A percentile compares a stretch with the other conserved stretches of the same genome.
These are phyloP conservation scores for Intellagama lesueurii DNA, from an alignment of 2,797 vertebrate genomes.

Conservation along the genomic window DNA sequence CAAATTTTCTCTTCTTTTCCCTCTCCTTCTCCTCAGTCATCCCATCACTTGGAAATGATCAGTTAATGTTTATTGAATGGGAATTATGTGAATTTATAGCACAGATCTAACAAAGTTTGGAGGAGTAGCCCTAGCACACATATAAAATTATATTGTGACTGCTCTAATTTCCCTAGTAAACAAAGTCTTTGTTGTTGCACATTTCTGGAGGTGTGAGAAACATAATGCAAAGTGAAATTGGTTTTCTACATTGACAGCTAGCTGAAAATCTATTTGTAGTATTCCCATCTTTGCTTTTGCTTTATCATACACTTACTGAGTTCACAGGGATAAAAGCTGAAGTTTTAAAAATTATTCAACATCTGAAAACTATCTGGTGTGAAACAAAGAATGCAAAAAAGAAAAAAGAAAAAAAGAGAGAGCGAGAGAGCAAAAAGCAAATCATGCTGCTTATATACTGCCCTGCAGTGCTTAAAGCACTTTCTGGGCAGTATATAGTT, in stretches of 20 bases:
- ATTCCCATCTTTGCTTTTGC: background rate
- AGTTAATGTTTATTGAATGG: background rate
- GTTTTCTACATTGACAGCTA: background rate
- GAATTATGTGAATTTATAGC: background rate
- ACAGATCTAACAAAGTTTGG: background rate
- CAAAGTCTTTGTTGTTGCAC: background rate
- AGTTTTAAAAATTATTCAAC: background rate
- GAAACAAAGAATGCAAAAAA: background rate
- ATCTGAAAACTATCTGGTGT: background rate
- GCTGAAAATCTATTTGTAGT: background rate
- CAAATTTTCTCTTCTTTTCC: no score
- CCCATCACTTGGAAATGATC: background rate
- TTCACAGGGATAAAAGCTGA: background rate
- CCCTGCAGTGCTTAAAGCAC: no score
- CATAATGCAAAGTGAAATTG: background rate
- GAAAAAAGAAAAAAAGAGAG: no score
- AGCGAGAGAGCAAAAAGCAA: no score
- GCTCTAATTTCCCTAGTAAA: background rate
- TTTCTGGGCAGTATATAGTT: no score
- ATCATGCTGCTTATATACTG: no score
- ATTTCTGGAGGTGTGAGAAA: conserved; percentile 4
- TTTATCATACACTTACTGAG: background rate
- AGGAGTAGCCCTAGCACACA: background rate
- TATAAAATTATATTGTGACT: background rate
- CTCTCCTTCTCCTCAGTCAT: background rate